Evolutionary conservation across 2,797 vertebrate species (phyloP), one percentile per base, ranked within the genome.

Genomic region (Phoebastria nigripes): DNA sequence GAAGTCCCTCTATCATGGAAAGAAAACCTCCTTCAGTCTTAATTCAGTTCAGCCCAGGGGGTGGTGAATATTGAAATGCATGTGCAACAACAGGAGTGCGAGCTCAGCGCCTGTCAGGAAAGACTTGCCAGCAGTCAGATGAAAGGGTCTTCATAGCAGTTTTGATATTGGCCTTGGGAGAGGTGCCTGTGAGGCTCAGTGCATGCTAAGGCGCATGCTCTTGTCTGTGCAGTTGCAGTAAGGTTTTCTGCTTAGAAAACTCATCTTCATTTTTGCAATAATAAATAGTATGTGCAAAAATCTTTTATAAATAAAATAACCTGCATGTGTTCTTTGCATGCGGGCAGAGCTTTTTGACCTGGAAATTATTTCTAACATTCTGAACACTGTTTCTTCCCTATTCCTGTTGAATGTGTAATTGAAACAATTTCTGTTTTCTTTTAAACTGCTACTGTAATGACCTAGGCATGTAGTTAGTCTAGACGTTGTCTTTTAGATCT

Each of bases 171-270:
- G 47, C n/a, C 20, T 66, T 55, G 71, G 62, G 20, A 92, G 71
- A 89, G 41, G 49, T 70, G 39, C 39, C 41, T n/a, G 25, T 55
- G 46, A 37, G 3, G 25, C 44, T 41, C 2, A 0, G 59, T 39
- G 24, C 3, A 0, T 59, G 44, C 69, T 58, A 2, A 42, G 24
- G 8, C 15, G 11, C 11, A 0, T 42, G 28, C 21, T 62, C 44
- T n/a, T 70, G 20, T 33, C 69, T 81, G 33, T 56, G 56, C 76
- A 71, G 72, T 63, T 85, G 39, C 59, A 61, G 12, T 31, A 69
- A 39, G 37, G n/a, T 80, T 81, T 91, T 82, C 44, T 72, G 39
- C 58, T 65, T 54, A 9, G 52, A 80, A 85, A 82, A 87, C 24
- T 33, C 6, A 8, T 56, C 31, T 70, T 66, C 12, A 12, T 42